phyloP scores from a whole-genome alignment of 2,797 vertebrate species.

The Trachops cirrhosus region DNA sequence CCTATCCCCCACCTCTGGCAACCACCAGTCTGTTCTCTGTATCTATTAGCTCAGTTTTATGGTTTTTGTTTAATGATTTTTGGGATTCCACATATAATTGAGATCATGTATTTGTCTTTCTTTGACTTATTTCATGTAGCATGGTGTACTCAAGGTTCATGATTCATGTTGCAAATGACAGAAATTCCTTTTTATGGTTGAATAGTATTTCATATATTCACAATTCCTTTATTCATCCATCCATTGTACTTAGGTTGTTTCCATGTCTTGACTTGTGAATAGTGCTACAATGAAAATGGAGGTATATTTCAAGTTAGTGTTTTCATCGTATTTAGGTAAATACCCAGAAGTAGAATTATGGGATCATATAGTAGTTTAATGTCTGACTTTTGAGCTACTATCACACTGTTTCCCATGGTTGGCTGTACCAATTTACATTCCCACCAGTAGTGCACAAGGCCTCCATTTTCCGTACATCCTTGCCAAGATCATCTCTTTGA shows the following conservation, averaged over 20 bases:
- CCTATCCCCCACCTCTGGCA: not conserved
- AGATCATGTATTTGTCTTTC: not conserved
- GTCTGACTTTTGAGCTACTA: not conserved
- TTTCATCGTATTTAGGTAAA: not conserved
- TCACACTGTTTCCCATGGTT: not conserved
- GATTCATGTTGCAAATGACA: not conserved
- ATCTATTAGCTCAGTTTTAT: not conserved
- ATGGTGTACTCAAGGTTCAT: not conserved
- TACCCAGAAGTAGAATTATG: not conserved
- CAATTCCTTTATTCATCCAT: not conserved
- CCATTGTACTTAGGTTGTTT: not conserved
- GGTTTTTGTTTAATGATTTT: not conserved
- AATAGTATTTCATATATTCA: not conserved
- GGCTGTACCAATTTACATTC: not conserved
- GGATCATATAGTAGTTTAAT: not conserved
- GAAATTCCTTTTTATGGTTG: not conserved
- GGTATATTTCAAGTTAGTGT: not conserved
- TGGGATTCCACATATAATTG: not conserved
- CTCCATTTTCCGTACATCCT: not conserved
- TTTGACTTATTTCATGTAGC: not conserved
- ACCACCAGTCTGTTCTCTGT: not conserved
- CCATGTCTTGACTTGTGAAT: not conserved
- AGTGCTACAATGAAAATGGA: not conserved
- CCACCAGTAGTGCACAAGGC: not conserved
- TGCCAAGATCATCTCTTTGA: too few species aligned